Conservation (phyloP, 2,888 invertebrate species). For the Cyclophora punctaria region DNA sequence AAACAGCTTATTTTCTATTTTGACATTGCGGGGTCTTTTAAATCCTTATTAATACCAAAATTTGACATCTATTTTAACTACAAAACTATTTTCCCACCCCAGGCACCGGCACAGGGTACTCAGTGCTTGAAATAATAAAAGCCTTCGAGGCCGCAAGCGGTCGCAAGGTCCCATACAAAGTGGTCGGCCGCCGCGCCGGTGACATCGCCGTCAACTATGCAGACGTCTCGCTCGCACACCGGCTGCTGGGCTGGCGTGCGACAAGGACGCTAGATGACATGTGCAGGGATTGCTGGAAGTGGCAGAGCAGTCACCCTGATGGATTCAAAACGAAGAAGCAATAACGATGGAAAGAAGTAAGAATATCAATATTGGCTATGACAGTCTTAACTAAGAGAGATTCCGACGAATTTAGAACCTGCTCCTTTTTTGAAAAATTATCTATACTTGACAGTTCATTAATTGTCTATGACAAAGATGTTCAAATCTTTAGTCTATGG, state of each 20-base stretch:
- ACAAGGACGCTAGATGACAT: slow-evolving; percentile 84
- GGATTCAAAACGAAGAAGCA: slow-evolving; percentile 66
- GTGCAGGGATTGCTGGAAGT: slow-evolving; percentile 91
- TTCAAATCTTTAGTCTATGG: too few species aligned
- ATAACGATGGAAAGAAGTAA: too few species aligned
- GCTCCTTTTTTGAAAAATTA: too few species aligned
- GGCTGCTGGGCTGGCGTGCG: slow-evolving; percentile 89
- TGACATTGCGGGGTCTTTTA: too few species aligned
- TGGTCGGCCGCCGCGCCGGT: slow-evolving; percentile 84
- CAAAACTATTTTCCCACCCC: background rate
- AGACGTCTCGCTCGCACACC: slow-evolving; percentile 83
- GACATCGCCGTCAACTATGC: slow-evolving; percentile 92
- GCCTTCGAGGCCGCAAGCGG: slow-evolving; percentile 87
- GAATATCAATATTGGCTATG: too few species aligned
- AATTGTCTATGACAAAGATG: too few species aligned
- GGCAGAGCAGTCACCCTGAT: slow-evolving; percentile 89
- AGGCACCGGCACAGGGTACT: slow-evolving; percentile 86
- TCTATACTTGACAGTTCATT: too few species aligned
- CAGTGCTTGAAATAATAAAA: slow-evolving; percentile 88
- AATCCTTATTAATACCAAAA: too few species aligned
- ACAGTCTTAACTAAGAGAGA: too few species aligned
- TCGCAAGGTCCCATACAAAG: slow-evolving; percentile 80
- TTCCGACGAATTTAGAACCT: too few species aligned
- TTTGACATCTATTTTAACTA: too few species aligned
- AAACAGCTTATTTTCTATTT: too few species aligned